Evolutionary conservation across 2,888 invertebrate species (phyloP).

Genomic region (Cheilosia urbana): DNA sequence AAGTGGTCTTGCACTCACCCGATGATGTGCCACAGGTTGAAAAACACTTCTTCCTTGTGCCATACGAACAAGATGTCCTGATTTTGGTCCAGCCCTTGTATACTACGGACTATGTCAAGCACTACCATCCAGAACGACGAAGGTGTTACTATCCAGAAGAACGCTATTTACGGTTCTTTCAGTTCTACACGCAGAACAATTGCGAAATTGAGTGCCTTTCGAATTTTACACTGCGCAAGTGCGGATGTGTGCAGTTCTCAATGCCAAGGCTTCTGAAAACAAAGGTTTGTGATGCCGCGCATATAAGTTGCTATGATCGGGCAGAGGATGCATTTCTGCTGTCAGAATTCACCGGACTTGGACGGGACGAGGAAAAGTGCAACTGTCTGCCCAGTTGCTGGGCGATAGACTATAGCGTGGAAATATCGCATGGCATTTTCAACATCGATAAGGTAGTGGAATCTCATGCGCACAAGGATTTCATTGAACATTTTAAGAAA

Average conservation of each 20-base stretch:
- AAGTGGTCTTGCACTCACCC: constrained; percentile 84
- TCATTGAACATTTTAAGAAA: not conserved
- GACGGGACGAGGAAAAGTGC: constrained; percentile 79
- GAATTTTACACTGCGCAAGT: constrained; percentile 86
- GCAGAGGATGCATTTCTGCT: constrained; percentile 81
- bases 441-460: constrained; percentile 81
- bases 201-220: constrained; percentile 90
- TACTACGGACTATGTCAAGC: constrained; percentile 87
- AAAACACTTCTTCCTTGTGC: constrained; percentile 89
- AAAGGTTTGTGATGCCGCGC: constrained; percentile 81
- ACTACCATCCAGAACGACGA: constrained; percentile 87
- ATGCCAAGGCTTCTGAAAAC: constrained; percentile 85
- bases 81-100: constrained; percentile 90
- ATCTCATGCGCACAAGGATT: not conserved
- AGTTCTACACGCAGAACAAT: constrained; percentile 89
- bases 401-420: constrained; percentile 88
- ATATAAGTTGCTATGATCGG: constrained; percentile 80
- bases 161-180: constrained; percentile 87
- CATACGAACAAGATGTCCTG: constrained; percentile 88
- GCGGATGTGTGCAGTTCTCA: constrained; percentile 89
- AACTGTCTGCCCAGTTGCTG: constrained; percentile 85
- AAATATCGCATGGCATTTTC: constrained; percentile 89
- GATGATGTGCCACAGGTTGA: constrained; percentile 83
- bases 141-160: constrained; percentile 89
- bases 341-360: constrained; percentile 81